A percentile compares a stretch with the other conserved stretches of the same genome.
Conservation (phyloP, 2,888 invertebrate genomes). For the Stenchaetothrips biformis region DNA sequence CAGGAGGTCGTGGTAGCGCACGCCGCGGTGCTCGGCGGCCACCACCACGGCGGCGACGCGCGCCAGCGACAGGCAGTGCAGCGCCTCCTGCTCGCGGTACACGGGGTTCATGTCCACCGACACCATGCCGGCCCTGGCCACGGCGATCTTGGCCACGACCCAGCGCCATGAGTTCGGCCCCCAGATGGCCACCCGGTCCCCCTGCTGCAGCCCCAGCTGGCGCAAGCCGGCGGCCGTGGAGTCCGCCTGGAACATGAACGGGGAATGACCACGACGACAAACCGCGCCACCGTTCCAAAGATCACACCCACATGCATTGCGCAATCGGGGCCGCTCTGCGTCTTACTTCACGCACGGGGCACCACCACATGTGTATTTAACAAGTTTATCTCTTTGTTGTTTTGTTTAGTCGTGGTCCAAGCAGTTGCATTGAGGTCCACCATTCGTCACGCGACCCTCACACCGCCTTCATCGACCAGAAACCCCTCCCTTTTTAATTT, state of each 20-base stretch:
- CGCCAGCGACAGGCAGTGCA: conserved; percentile 67
- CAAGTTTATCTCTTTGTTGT: too few relatives aligned
- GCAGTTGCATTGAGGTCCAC: too few relatives aligned
- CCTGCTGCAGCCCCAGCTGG: conserved; percentile 60
- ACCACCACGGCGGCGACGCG: conserved; percentile 62
- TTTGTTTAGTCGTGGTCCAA: too few relatives aligned
- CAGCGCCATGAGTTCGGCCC: conserved; percentile 73
- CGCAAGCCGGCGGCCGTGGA: conserved; percentile 65
- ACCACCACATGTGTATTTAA: too few relatives aligned
- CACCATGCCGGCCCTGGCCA: conserved; percentile 65
- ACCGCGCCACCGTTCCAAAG: background rate
- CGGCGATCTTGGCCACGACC: conserved; percentile 65
- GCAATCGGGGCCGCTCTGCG: too few relatives aligned
- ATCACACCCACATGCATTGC: too few relatives aligned
- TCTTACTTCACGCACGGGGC: too few relatives aligned
- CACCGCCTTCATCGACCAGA: too few relatives aligned
- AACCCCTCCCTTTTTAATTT: too few relatives aligned
- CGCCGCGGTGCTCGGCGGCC: conserved; percentile 57
- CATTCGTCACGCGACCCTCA: too few relatives aligned
- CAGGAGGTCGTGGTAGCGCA: conserved; percentile 64
- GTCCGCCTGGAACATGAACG: conserved; percentile 53
- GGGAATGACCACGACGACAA: background rate
- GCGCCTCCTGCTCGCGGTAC: conserved; percentile 63
- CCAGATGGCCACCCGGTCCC: conserved; percentile 76
- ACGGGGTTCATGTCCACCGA: conserved; percentile 74